Base-by-base conservation (phyloP, 2,797 vertebrate species). In the Tenualosa thibaudeaui region DNA sequence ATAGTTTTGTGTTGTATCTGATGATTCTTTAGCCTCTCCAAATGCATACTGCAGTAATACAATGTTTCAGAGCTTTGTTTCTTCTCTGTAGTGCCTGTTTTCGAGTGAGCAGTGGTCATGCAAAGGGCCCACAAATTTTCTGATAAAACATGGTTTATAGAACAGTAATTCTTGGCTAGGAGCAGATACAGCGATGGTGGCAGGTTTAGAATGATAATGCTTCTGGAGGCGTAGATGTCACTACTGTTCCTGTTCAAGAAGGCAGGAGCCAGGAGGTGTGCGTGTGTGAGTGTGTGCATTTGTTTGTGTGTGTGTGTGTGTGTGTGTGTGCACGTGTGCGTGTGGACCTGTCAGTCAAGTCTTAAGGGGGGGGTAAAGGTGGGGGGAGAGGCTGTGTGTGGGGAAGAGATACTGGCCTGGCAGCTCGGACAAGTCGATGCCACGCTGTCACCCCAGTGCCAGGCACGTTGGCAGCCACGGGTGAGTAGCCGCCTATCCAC, bases 341-440 rank as follows among this genome's bases (percentile, higher is more conserved):
- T 78, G 40, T 3, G 40, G 71, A 4, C 37, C 71, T 46, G 71
- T 46, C 71, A 7, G 71, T 46, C 71, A 78, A 8, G 68, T 75
- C 68, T 40, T 75, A 19, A 43, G 71, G 71, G 31, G 1, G 22
- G 22, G 31, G 10, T 24, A 26, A 24, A 26, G 60, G 19, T n/a
- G 5, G 62, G 5, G 65, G 31, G 68, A 17, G 71, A 9, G 40
- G 6, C 17, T 17, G 71, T 78, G 71, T 78, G 71, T 19, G 8
- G 17, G 15, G 71, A 17, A 37, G 71, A 78, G 71, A 78, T 78
- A 78, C 43, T 43, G 37, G 40, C 71, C 71, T 46, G 40, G 37
- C 26, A 78, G 71, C 37, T 78, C 71, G 40, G 71, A 78, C 71
- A 78, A 43, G 37, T 78, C 71, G 71, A 40, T 78, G 71, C 5